phyloP scores from a whole-genome alignment of 2,888 invertebrate species.

The Polyommatus icarus region DNA sequence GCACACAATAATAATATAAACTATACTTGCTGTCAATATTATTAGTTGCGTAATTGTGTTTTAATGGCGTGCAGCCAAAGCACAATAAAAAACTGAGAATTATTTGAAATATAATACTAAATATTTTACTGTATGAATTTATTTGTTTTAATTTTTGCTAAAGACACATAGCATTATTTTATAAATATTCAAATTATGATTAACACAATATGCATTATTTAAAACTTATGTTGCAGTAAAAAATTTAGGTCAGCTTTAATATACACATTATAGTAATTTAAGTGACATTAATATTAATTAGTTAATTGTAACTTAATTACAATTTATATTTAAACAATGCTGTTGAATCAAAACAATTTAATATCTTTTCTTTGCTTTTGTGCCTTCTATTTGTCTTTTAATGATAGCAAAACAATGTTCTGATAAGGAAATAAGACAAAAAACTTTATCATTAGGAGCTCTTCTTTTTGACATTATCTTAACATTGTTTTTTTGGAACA shows the following conservation, averaged over 20 bases:
- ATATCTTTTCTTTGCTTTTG: background rate
- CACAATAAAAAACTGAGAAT: background rate
- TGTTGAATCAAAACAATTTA: background rate
- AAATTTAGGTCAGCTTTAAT: background rate
- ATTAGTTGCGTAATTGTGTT: slow-evolving; percentile 17
- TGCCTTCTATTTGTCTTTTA: background rate
- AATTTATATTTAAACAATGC: background rate
- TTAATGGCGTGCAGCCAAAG: slow-evolving; percentile 6
- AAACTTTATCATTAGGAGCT: slow-evolving; percentile 23
- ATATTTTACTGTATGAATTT: too few relatives aligned
- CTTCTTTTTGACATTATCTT: slow-evolving; percentile 38
- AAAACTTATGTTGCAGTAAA: background rate
- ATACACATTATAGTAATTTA: background rate
- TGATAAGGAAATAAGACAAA: slow-evolving; percentile 5
- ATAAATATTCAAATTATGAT: background rate
- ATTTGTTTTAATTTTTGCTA: too few relatives aligned
- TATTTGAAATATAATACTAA: background rate
- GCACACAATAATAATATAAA: background rate
- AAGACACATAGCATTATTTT: too few relatives aligned
- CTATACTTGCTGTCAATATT: slow-evolving; percentile 36
- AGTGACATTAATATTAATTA: background rate
- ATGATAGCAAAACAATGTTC: background rate
- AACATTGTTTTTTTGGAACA: slow-evolving; percentile 31
- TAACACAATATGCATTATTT: background rate
- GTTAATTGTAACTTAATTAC: background rate